Evolutionary conservation across 1,140 invertebrate genomes (phyloP).

Genomic region (Ganaspis sp.): DNA sequence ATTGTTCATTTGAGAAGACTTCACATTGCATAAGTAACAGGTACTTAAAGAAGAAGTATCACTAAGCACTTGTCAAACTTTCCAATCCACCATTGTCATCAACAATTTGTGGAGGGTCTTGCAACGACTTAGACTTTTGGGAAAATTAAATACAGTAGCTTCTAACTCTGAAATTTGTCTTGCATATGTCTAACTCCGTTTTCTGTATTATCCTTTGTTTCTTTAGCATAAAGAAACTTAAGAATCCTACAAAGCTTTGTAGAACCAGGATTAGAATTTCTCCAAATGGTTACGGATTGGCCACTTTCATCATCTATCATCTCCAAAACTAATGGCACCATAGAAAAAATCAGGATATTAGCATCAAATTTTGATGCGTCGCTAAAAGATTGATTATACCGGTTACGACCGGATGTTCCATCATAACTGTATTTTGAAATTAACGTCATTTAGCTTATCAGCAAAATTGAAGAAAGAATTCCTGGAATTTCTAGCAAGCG

Average conservation of each 20-base stretch:
- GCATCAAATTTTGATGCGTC: neutral
- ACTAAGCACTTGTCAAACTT: too few species aligned
- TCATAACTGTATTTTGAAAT: neutral
- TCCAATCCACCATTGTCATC: too few species aligned
- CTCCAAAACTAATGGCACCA: neutral
- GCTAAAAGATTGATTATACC: neutral
- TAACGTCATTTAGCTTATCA: neutral
- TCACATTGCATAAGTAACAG: too few species aligned
- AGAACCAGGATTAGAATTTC: neutral
- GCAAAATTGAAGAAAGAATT: neutral
- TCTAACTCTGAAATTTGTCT: neutral
- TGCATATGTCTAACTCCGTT: neutral
- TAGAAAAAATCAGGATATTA: slow-evolving; percentile 28
- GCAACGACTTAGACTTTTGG: neutral
- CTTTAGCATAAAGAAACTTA: neutral
- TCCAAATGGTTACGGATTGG: neutral
- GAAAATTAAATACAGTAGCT: neutral
- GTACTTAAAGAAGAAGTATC: too few species aligned
- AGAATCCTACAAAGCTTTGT: neutral
- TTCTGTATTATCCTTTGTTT: neutral
- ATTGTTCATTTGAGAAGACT: too few species aligned
- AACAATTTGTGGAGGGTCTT: too few species aligned
- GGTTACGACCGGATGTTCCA: neutral
- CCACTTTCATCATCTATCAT: neutral
- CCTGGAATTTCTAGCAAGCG: too few species aligned